A percentile compares a stretch with the other conserved stretches of the same genome.
These are phyloP conservation scores for Pristionchus exspectatus DNA, from an alignment of 2,888 invertebrate genomes.

Conservation along the genomic window DNA sequence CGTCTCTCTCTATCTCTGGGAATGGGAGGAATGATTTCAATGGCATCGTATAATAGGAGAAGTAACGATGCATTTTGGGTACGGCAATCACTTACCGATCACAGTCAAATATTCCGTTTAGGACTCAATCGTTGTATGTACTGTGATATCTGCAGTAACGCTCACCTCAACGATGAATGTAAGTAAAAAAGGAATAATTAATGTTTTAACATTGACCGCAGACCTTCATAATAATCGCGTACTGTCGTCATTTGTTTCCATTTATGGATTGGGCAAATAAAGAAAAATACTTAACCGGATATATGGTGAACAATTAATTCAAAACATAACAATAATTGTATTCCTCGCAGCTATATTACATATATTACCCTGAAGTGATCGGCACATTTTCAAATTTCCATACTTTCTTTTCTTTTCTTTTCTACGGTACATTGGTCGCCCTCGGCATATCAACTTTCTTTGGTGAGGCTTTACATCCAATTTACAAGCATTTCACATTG, in stretches of 20 bases:
- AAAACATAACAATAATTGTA: not conserved
- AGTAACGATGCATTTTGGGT: conserved; percentile 9
- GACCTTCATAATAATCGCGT: not conserved
- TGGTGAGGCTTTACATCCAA: not conserved
- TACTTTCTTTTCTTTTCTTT: not conserved
- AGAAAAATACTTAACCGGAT: not conserved
- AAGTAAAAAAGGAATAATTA: not conserved
- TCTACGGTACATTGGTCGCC: not conserved
- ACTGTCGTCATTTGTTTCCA: not conserved
- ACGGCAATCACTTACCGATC: not conserved
- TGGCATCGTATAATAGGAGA: not conserved
- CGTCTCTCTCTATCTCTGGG: not conserved
- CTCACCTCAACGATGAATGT: not conserved
- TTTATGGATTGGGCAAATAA: not conserved
- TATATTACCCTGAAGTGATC: not conserved
- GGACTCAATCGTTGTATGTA: not conserved
- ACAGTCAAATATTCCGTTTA: not conserved
- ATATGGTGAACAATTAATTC: not conserved
- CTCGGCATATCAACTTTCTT: not conserved
- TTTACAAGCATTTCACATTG: not conserved
- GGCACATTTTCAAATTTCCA: not conserved
- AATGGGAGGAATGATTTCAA: conserved; percentile 19
- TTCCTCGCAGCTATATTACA: not conserved
- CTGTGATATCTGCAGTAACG: not conserved
- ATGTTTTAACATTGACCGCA: not conserved